phyloP scores from a whole-genome alignment of 2,113 vertebrate species.

The human (Homo sapiens) region GRCh38 chr1:161507001-161507500 shows the following conservation, averaged over 20 bases:
- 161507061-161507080: accelerated
- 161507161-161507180: background rate
- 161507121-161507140: background rate
- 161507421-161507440: too few relatives aligned
- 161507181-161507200: background rate
- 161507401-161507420: too few relatives aligned
- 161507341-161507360: too few relatives aligned
- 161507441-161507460: background rate
- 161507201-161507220: background rate
- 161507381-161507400: too few relatives aligned
- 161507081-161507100: background rate
- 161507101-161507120: background rate
- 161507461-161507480: background rate
- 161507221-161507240: too few relatives aligned
- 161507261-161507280: too few relatives aligned
- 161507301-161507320: too few relatives aligned
- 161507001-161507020: too few relatives aligned
- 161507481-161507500: background rate
- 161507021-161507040: background rate
- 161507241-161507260: too few relatives aligned
- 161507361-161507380: too few relatives aligned
- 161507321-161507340: too few relatives aligned
- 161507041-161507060: background rate
- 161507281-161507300: too few relatives aligned
- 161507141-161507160: background rate